phyloP scores from a whole-genome alignment of 2,113 vertebrate genomes.

The Serinus canaria region DNA sequence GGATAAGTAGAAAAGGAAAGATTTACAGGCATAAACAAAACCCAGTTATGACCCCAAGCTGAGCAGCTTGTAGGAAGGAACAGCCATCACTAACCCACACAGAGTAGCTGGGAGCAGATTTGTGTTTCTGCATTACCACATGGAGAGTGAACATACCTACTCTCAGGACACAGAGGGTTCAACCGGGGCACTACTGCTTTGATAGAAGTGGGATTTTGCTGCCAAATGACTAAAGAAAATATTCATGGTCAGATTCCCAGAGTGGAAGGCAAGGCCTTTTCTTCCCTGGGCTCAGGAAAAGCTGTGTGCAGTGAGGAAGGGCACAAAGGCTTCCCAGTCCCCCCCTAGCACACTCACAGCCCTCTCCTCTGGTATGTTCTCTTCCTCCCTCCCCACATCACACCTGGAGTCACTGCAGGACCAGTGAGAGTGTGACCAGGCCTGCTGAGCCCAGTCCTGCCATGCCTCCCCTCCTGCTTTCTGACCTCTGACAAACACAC shows the following conservation, averaged over 20 bases:
- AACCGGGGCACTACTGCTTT: neutral
- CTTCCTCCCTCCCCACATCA: neutral
- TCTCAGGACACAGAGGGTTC: neutral
- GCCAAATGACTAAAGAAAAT: neutral
- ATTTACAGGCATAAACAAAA: slow-evolving; percentile 57
- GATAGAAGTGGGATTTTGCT: neutral
- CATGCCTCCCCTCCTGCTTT: neutral
- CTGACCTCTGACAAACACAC: neutral
- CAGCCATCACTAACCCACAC: neutral
- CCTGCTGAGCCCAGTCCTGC: neutral
- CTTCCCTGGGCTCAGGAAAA: neutral
- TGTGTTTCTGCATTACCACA: neutral
- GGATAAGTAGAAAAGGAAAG: slow-evolving; percentile 29
- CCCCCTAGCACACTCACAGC: neutral
- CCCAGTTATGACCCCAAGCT: slow-evolving; percentile 44
- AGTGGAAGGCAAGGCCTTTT: neutral
- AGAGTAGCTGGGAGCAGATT: neutral
- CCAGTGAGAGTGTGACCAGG: neutral
- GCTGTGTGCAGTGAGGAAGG: neutral
- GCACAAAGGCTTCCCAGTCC: neutral
- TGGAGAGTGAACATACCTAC: neutral
- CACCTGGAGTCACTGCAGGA: neutral
- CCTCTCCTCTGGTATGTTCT: neutral
- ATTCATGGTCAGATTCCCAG: neutral
- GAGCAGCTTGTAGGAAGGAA: neutral